Evolutionary conservation across 2,797 vertebrate genomes (phyloP).

Genomic region (Pseudomugil gertrudae): DNA sequence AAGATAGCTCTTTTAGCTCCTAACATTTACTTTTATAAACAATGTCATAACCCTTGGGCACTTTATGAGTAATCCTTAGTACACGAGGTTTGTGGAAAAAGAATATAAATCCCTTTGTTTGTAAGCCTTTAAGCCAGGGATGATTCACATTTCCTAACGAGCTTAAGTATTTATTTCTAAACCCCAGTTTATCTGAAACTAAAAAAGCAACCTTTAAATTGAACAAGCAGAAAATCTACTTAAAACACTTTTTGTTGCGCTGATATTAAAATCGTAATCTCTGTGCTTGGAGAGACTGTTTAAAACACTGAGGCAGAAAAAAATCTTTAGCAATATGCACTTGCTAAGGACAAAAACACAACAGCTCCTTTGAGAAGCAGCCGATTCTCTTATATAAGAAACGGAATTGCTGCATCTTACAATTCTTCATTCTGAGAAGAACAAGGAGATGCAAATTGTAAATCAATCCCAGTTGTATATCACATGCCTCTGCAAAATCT

Average conservation of each 20-base stretch:
- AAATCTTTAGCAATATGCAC: not conserved
- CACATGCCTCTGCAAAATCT: no score
- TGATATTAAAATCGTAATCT: conserved; percentile 31
- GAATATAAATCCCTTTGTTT: conserved; percentile 65
- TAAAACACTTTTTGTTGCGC: conserved; percentile 10
- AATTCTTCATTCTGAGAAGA: no score
- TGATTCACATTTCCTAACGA: conserved; percentile 46
- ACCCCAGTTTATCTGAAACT: conserved; percentile 30
- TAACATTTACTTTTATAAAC: conserved; percentile 16
- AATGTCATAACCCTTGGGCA: conserved; percentile 28
- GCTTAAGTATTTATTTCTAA: conserved; percentile 35
- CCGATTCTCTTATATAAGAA: no score
- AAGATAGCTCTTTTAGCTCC: conserved; percentile 13
- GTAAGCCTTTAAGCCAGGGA: conserved; percentile 49
- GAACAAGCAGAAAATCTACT: conserved; percentile 52
- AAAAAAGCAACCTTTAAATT: conserved; percentile 21
- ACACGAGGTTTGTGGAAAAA: conserved; percentile 34
- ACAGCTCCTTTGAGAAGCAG: no score
- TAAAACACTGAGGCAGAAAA: conserved; percentile 16
- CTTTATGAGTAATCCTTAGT: conserved; percentile 57
- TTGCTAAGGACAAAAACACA: no score
- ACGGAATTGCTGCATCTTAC: no score
- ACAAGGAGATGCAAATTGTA: no score
- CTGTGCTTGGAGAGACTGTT: conserved; percentile 30
- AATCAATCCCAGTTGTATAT: no score